A percentile compares a stretch with the other conserved stretches of the same genome.
Conservation (phyloP, 2,797 vertebrate genomes). For the Florisuga fusca region DNA sequence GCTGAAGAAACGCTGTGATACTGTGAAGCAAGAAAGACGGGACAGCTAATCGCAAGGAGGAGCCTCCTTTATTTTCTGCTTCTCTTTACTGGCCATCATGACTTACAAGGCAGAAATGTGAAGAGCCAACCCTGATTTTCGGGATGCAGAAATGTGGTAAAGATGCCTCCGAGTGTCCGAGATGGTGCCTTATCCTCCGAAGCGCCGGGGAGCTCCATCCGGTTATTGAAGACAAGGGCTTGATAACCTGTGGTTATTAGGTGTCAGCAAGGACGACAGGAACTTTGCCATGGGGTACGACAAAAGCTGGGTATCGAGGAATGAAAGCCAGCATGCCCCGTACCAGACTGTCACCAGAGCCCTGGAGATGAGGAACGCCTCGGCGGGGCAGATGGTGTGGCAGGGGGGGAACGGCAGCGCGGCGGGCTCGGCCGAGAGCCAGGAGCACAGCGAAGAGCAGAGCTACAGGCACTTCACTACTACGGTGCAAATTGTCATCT, state of each 20-base stretch:
- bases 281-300: slow-evolving; percentile 73
- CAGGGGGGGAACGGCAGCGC: slow-evolving; percentile 73
- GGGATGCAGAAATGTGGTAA: background rate
- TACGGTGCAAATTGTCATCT: slow-evolving; percentile 89
- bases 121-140: background rate
- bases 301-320: slow-evolving; percentile 78
- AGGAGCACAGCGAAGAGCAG: slow-evolving; percentile 78
- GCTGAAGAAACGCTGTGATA: background rate
- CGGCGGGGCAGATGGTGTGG: slow-evolving; percentile 78
- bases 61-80: background rate
- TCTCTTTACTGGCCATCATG: background rate
- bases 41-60: background rate
- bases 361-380: slow-evolving; percentile 79
- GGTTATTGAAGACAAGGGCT: background rate
- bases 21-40: background rate
- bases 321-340: slow-evolving; percentile 76
- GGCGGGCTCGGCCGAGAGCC: slow-evolving; percentile 26
- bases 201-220: background rate
- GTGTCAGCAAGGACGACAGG: background rate
- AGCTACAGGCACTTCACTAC: slow-evolving; percentile 93
- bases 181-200: background rate
- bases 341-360: slow-evolving; percentile 74
- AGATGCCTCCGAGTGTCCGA: background rate
- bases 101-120: background rate
- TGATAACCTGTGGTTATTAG: background rate